Conservation (phyloP, 2,888 invertebrate species). For the Automeris io region DNA sequence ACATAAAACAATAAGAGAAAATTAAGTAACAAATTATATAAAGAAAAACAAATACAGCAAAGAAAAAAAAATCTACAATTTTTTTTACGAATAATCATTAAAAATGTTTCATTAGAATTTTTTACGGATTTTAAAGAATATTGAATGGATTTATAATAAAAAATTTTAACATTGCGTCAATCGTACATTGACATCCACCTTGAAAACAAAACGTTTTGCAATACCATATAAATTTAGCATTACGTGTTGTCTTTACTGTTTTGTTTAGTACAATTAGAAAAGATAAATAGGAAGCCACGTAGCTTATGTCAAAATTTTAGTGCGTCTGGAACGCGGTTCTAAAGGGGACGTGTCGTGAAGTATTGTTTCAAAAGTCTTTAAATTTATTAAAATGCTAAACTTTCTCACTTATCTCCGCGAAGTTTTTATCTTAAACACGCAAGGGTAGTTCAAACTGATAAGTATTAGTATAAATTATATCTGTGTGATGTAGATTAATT, state of each 20-base stretch:
- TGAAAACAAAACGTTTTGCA: not conserved
- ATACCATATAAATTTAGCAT: conserved; percentile 1
- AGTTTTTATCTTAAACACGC: not conserved
- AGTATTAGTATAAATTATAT: conserved; percentile 1
- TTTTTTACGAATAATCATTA: too few relatives aligned
- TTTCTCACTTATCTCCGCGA: not conserved
- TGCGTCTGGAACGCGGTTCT: conserved; percentile 5
- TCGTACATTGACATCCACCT: not conserved
- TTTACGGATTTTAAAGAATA: too few relatives aligned
- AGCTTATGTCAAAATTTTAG: not conserved
- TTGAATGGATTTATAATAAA: too few relatives aligned
- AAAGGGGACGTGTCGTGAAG: conserved; percentile 7
- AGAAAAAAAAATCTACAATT: too few relatives aligned
- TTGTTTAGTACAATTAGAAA: not conserved
- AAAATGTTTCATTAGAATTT: too few relatives aligned
- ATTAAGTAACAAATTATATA: too few relatives aligned
- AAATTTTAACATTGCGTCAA: not conserved
- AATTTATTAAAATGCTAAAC: not conserved
- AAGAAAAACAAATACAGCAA: too few relatives aligned
- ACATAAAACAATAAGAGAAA: too few relatives aligned
- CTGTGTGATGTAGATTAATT: not conserved
- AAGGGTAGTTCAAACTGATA: not conserved
- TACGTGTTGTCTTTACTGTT: conserved; percentile 1
- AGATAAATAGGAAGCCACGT: conserved; percentile 3
- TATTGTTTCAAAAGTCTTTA: not conserved